Evolutionary conservation across 2,113 vertebrate genomes (phyloP).

Genomic region (Pterocles orientalis): DNA sequence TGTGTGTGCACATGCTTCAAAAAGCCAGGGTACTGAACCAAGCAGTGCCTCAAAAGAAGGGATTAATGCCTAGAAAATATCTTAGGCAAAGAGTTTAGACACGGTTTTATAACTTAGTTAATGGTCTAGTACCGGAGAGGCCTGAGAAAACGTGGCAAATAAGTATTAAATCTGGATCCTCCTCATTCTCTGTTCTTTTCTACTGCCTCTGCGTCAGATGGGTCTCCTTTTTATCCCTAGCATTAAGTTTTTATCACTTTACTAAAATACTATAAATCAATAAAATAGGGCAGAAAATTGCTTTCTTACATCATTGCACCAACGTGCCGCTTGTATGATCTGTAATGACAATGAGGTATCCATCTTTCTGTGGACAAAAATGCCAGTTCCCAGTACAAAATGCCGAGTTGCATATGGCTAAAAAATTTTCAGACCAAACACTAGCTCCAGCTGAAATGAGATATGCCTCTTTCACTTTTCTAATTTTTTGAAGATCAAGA

Average conservation of each 20-base stretch:
- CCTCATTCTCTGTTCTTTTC: constrained; percentile 10
- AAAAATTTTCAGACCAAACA: constrained; percentile 12
- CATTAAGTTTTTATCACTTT: constrained; percentile 68
- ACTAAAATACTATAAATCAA: constrained; percentile 70
- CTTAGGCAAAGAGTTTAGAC: not conserved
- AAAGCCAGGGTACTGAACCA: not conserved
- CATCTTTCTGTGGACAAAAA: constrained; percentile 52
- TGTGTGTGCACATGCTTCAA: not conserved
- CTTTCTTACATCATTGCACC: constrained; percentile 69
- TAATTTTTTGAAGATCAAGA: constrained; percentile 30
- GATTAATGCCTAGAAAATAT: not conserved
- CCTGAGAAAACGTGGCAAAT: constrained; percentile 9
- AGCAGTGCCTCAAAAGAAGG: not conserved
- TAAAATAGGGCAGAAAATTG: constrained; percentile 72
- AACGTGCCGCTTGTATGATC: constrained; percentile 34
- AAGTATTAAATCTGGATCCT: not conserved
- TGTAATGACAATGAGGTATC: constrained; percentile 68
- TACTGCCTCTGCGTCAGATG: constrained; percentile 12
- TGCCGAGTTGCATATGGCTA: not conserved
- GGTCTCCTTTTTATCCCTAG: constrained; percentile 39
- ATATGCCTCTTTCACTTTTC: not conserved
- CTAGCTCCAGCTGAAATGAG: not conserved
- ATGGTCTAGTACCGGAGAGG: not conserved
- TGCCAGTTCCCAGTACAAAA: constrained; percentile 10
- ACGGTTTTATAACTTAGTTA: not conserved